Percentiles rank a stretch among this genome's conserved stretches.
Evolutionary conservation across 2,888 invertebrate species (phyloP).

Genomic region (Drosophila putrida): DNA sequence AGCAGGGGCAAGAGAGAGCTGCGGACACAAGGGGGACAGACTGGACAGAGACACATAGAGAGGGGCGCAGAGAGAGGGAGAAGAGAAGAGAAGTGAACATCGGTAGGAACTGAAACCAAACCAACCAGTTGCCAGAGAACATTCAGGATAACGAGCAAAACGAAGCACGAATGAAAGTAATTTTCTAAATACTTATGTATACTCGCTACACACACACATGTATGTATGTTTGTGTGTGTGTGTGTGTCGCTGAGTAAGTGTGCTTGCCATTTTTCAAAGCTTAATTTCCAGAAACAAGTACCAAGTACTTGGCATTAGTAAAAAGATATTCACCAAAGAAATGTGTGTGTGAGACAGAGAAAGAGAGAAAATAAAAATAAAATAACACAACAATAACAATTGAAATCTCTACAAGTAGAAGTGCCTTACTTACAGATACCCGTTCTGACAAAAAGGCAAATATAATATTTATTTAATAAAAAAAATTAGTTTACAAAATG

Average conservation of each 20-base stretch:
- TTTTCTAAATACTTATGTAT: constrained; percentile 74
- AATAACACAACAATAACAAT: constrained; percentile 12
- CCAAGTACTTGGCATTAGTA: constrained; percentile 43
- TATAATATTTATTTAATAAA: too few relatives aligned
- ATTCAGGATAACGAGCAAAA: constrained; percentile 73
- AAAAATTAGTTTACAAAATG: too few relatives aligned
- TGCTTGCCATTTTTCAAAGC: constrained; percentile 75
- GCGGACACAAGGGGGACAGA: background rate
- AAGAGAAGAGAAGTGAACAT: background rate
- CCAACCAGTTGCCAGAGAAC: constrained; percentile 49
- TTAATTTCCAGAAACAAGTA: constrained; percentile 71
- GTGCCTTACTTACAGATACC: background rate
- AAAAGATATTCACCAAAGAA: constrained; percentile 39
- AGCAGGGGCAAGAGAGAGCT: constrained; percentile 14
- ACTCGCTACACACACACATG: constrained; percentile 16
- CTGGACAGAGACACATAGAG: background rate
- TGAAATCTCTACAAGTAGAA: background rate
- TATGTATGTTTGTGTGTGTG: constrained; percentile 8
- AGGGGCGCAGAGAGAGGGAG: background rate
- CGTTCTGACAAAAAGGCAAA: background rate
- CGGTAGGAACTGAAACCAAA: constrained; percentile 3
- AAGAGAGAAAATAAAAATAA: background rate
- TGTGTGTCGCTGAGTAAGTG: constrained; percentile 24
- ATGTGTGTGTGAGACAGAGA: constrained; percentile 7
- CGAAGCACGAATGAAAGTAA: constrained; percentile 78